Base-by-base conservation (phyloP, 2,888 invertebrate species). In the Cephus spinipes region DNA sequence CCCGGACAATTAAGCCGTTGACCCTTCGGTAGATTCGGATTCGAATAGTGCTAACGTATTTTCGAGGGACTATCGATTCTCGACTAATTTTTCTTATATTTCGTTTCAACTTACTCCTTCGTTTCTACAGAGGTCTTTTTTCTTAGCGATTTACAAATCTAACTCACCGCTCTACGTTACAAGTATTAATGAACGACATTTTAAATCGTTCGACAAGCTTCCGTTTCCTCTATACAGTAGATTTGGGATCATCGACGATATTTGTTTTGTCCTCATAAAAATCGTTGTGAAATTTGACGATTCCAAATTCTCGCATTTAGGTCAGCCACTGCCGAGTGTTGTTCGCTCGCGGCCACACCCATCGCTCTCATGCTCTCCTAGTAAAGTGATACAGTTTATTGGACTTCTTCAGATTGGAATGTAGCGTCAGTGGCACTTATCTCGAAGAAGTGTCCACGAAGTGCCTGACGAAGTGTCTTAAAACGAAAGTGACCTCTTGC, bases 351-450 rank as follows among this genome's bases (percentile, higher is more conserved):
- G 33, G 68, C 77, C 75, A 77, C 77, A 68, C 79, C 80, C 79
- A 55, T n/a, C 32, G 11, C 30, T 35, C 76, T 86, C 80, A 85
- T 90, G 85, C 80, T 89, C 85, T 85, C 90, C 90, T 90, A 87
- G 85, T 90, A 85, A 86, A 86, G 86, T 90, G 90, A 90, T 90
- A 90, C 90, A 90, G 89, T 90, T 90, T 90, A 90, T 90, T 90
- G 89, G 90, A 89, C 90, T 90, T 90, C 88, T 90, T 89, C 88
- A 84, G 85, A 88, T 90, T 82, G 88, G 89, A 89, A 90, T 89
- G 89, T 80, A 83, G 78, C 82, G 82, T 84, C 83, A 85, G 86
- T 85, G 85, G 86, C 86, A 87, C 79, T 85, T 83, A 83, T 84
- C 82, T 78, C 68, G 35, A 32, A 73, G 75, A 40, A 77, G 32